Conservation (phyloP, 2,888 invertebrate species). For the Acrobasis suavella region DNA sequence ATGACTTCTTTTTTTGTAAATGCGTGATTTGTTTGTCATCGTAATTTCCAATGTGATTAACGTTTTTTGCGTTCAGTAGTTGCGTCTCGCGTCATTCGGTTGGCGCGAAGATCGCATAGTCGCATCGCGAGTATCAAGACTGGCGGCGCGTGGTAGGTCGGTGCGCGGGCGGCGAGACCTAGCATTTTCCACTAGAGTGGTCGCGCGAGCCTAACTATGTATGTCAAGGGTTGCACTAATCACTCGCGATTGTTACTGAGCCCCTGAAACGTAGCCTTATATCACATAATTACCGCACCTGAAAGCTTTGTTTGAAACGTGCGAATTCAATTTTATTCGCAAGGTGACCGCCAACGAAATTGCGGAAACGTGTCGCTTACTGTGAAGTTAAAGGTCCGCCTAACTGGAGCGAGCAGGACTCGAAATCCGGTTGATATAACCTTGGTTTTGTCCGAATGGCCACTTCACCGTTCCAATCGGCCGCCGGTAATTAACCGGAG, state of each 20-base stretch:
- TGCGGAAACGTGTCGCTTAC: slow-evolving; percentile 66
- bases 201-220: slow-evolving; percentile 66
- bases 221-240: slow-evolving; percentile 79
- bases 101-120: not conserved
- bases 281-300: slow-evolving; percentile 35
- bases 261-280: slow-evolving; percentile 62
- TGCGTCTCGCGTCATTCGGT: not conserved
- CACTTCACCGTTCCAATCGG: slow-evolving; percentile 79
- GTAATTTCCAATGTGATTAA: slow-evolving; percentile 2
- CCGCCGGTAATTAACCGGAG: slow-evolving; percentile 67
- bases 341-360: slow-evolving; percentile 43
- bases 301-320: slow-evolving; percentile 37
- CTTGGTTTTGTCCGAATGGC: slow-evolving; percentile 73
- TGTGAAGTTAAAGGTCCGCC: slow-evolving; percentile 69
- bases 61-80: not conserved
- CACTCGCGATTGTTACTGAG: slow-evolving; percentile 68
- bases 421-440: slow-evolving; percentile 77
- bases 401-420: slow-evolving; percentile 77
- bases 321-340: slow-evolving; percentile 29
- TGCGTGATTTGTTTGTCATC: not conserved
- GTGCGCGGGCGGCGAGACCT: slow-evolving; percentile 62
- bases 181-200: slow-evolving; percentile 78
- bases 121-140: slow-evolving; percentile 3
- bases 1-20: not conserved
- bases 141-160: slow-evolving; percentile 33